These are phyloP conservation scores for Astreopora myriophthalma DNA, from an alignment of 64 coral and sea anemone species.

Conservation along the genomic window DNA sequence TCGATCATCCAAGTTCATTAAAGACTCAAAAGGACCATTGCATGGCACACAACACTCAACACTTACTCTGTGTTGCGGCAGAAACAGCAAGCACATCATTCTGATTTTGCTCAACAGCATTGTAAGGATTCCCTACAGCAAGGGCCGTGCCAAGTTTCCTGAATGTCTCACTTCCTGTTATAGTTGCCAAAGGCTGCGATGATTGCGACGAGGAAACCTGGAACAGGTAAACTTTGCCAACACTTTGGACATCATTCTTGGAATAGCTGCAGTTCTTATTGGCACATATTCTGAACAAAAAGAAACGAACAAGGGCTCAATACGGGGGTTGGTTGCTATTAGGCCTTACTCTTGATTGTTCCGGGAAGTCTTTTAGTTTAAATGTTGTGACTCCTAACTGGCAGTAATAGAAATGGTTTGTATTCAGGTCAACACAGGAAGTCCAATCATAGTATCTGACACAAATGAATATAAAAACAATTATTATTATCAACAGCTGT, in stretches of 20 bases:
- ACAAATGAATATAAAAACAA: too few species aligned
- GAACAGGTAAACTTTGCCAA: constrained; percentile 85
- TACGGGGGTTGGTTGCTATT: too few species aligned
- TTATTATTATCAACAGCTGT: too few species aligned
- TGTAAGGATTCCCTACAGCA: constrained; percentile 77
- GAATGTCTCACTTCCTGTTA: constrained; percentile 69
- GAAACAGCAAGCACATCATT: constrained; percentile 77
- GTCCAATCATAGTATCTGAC: too few species aligned
- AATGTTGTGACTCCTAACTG: too few species aligned
- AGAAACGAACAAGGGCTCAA: not conserved
- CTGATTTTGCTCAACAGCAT: not conserved
- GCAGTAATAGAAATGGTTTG: too few species aligned
- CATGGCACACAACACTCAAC: not conserved
- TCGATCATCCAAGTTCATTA: too few species aligned
- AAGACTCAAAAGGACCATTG: too few species aligned
- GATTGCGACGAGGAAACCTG: not conserved
- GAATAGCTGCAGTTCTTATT: constrained; percentile 83
- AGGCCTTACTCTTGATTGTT: too few species aligned
- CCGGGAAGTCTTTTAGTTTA: too few species aligned
- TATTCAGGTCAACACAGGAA: too few species aligned
- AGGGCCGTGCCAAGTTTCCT: constrained; percentile 88
- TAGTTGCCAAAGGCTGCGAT: constrained; percentile 37
- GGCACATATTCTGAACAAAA: constrained; percentile 78
- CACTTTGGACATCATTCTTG: constrained; percentile 83
- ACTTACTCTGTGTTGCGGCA: constrained; percentile 82